Evolutionary conservation across 23 tunicate genomes (phyloP), one percentile per base, ranked within the genome.

Genomic region (Diplosoma virens): DNA sequence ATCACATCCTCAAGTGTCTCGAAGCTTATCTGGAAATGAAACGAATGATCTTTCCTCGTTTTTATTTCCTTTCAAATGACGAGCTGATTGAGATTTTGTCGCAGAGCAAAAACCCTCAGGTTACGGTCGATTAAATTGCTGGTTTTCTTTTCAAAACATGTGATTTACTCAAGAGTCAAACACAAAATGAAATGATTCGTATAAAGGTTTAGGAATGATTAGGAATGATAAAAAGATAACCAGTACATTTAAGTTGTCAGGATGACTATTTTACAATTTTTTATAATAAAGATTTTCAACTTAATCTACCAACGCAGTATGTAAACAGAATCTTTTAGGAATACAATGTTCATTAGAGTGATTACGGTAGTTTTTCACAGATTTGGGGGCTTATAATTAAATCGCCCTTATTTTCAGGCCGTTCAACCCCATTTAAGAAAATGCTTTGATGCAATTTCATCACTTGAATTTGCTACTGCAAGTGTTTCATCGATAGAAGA

Each of bases 1-100:
- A 94, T 25, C 95, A 94, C 54, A 94, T 94, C 25, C 95, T 87
- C 76, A 94, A 94, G 47, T 94, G 90, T 71, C 74, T 94, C 25
- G 98, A 94, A 71, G 89, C 81, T 27, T 94, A 94, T 52, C 79
- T 94, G 29, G 98, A 94, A 67, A 82, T 95, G 36, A 94, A 94
- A 33, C 98, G 98, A 25, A 84, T 79, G 56, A 67, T 94, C 1
- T 94, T 94, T 67, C 89, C 98, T 11, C 74, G 98, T 54, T 94
- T 94, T 48, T 94, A 94, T 33, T 94, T 94, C 80, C 78, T 94
- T 26, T 94, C 98, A 68, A 94, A 94, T 67, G 98, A 94, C 47
- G 98, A 94, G 54, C 71, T 94, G 0, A 80, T 94, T 30, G 98
- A 94, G 55, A 94, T 94, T 33, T 61, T 94, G 33, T 95, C 95